phyloP scores from a whole-genome alignment of 2,113 vertebrate species.

The Mobula hypostoma region DNA sequence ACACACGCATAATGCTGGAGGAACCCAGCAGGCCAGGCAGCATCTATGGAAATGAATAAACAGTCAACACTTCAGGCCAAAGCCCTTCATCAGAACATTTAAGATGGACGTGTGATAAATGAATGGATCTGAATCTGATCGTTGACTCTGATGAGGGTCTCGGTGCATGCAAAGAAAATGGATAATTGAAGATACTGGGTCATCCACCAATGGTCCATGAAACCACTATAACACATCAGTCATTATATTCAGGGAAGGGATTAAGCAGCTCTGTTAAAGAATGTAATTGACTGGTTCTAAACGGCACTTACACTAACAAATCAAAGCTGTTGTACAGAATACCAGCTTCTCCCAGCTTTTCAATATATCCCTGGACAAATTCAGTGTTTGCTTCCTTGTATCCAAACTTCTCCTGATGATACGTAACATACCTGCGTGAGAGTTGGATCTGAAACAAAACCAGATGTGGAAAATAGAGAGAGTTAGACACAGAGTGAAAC shows the following conservation, averaged over 20 bases:
- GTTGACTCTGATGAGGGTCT: not conserved
- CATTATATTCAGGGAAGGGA: not conserved
- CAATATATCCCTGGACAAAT: constrained; percentile 56
- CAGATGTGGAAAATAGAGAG: not conserved
- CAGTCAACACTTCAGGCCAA: no score
- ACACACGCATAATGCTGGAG: no score
- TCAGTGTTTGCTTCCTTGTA: constrained; percentile 51
- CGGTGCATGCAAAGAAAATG: not conserved
- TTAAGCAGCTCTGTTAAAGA: not conserved
- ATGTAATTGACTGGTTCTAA: not conserved
- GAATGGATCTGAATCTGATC: no score
- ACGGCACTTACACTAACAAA: constrained; percentile 25
- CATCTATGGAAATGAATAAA: no score
- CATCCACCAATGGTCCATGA: no score
- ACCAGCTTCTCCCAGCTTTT: constrained; percentile 54
- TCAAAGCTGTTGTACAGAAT: constrained; percentile 42
- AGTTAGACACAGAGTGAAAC: not conserved
- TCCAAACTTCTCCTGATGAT: constrained; percentile 57
- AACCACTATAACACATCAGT: not conserved
- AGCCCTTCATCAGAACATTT: no score
- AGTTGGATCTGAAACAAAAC: constrained; percentile 44
- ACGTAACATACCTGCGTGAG: constrained; percentile 50
- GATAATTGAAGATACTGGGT: not conserved
- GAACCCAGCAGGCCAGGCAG: no score
- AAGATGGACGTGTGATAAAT: no score